Conservation (phyloP, 37 sponge, comb jelly and placozoan genomes). For the Aplysina aerophoba region DNA sequence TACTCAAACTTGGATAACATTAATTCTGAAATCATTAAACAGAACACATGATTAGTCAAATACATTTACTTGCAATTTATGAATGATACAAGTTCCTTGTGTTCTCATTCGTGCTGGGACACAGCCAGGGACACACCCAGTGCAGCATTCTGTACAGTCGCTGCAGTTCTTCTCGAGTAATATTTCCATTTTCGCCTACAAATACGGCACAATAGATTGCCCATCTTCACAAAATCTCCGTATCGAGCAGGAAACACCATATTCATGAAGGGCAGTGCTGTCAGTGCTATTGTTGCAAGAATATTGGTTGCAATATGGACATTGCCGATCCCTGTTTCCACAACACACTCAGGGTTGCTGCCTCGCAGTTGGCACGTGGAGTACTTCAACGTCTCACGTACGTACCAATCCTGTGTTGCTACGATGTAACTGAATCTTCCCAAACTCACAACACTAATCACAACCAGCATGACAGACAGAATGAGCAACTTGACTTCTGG, state of each 20-base stretch:
- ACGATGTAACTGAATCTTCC: not conserved
- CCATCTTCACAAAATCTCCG: not conserved
- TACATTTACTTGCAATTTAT: too few relatives aligned
- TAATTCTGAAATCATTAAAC: too few relatives aligned
- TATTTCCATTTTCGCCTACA: too few relatives aligned
- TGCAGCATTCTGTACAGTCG: too few relatives aligned
- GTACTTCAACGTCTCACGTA: not conserved
- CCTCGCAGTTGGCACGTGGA: not conserved
- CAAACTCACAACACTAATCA: constrained; percentile 3
- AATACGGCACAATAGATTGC: too few relatives aligned
- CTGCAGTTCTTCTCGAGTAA: too few relatives aligned
- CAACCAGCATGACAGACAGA: not conserved
- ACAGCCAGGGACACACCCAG: too few relatives aligned
- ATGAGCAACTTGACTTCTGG: constrained; percentile 21
- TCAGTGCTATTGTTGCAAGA: not conserved
- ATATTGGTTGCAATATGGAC: not conserved
- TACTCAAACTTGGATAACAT: too few relatives aligned
- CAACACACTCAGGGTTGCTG: not conserved
- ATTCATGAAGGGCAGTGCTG: not conserved
- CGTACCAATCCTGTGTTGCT: not conserved
- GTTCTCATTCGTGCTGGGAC: too few relatives aligned
- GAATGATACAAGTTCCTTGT: too few relatives aligned
- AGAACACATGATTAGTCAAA: too few relatives aligned
- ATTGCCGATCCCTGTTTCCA: not conserved
- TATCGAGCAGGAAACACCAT: not conserved